Conservation (phyloP, 2,888 invertebrate genomes). For the Tipula helvola region DNA sequence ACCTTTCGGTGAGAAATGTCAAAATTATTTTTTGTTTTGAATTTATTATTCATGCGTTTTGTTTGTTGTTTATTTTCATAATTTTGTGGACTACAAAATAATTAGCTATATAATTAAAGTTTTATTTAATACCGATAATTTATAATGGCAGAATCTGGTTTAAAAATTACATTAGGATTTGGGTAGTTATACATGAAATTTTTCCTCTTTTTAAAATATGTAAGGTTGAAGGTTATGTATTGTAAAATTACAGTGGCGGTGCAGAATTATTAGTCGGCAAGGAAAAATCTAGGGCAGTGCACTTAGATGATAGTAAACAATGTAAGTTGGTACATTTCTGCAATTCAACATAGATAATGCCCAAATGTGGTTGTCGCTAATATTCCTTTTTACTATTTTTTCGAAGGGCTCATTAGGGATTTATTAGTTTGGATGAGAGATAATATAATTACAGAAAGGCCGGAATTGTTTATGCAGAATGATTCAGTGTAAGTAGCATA, state of each 20-base stretch:
- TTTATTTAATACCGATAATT: neutral
- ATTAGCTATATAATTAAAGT: neutral
- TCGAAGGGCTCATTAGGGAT: conserved; percentile 52
- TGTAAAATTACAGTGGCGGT: conserved; percentile 58
- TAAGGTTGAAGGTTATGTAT: conserved; percentile 12
- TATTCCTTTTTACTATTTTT: conserved; percentile 23
- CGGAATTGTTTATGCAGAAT: conserved; percentile 52
- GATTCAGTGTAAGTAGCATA: conserved; percentile 29
- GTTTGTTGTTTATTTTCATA: neutral
- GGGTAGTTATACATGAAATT: conserved; percentile 20
- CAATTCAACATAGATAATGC: neutral
- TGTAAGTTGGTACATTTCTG: conserved; percentile 22
- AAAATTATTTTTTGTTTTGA: neutral
- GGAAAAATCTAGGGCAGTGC: conserved; percentile 55
- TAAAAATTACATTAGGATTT: conserved; percentile 27
- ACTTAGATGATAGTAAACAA: conserved; percentile 45
- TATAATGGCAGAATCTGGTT: conserved; percentile 12
- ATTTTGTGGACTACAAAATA: neutral
- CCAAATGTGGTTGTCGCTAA: no score
- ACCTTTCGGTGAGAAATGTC: neutral
- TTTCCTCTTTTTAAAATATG: neutral
- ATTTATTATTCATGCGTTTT: neutral
- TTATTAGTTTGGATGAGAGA: conserved; percentile 74
- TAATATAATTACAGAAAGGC: conserved; percentile 70
- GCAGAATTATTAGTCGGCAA: conserved; percentile 84